Base-by-base conservation (phyloP, 2,888 invertebrate species). In the Hemistola chrysoprasaria region DNA sequence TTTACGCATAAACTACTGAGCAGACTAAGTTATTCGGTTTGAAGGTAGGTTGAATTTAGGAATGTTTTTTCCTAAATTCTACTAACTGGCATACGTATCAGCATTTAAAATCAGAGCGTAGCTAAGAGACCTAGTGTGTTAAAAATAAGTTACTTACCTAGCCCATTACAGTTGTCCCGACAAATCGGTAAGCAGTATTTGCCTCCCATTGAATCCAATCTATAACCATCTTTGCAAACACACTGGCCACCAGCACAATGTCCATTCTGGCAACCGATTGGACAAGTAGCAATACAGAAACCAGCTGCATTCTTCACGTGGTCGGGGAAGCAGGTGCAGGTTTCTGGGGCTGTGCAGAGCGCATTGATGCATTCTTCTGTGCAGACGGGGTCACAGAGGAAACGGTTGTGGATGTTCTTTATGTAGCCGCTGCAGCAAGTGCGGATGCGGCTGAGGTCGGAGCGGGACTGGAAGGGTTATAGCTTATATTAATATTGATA, bases 341-440 rank as follows among this genome's bases (percentile, higher is more conserved):
- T 85, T 11, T 92, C 91, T 0, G 93, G 92, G 0, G 91, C 91
- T 0, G 90, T 90, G 73, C 93, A 94, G 24, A 90, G 85, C 0
- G 91, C 92, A 44, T 93, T 92, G 34, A 90, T 74, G 56, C 93
- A 93, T 5, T 91, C 92, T 10, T 84, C 71, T 0, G 83, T 81
- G 63, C 93, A 94, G 8, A 90, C 79, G 0, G 93, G 91, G 26
- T 91, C 90, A 62, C 93, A 94, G 34, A 87, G 83, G 1, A 82
- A 90, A 56, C 56, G 80, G 65, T 84, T 86, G 65, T 90, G 90
- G 3, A 86, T 79, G 68, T 93, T 92, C 6, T 92, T 90, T 45
- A 88, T 83, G 74, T 92, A 95, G 8, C 95, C 95, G 0, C 91
- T 90, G 65, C 95, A 95, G 65, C 95, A 95, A 11, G 92, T 88